phyloP scores from a whole-genome alignment of 2,797 vertebrate species.

The Bovichtus diacanthus region DNA sequence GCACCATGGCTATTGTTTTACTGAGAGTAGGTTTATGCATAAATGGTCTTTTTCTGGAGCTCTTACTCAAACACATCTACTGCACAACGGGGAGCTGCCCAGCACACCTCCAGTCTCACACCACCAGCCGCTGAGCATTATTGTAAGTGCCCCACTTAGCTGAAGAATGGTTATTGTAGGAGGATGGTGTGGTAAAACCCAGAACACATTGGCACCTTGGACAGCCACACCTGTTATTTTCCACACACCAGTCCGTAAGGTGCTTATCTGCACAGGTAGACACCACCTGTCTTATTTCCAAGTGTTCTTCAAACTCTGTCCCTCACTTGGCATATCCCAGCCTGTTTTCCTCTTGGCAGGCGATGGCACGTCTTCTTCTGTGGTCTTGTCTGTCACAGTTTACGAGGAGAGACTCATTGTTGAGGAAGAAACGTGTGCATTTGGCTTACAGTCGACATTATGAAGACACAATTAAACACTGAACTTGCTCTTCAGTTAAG shows the following conservation, averaged over 20 bases:
- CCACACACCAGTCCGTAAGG: not conserved
- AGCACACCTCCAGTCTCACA: not conserved
- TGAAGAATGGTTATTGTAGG: not conserved
- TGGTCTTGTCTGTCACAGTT: not conserved
- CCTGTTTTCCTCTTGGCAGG: constrained; percentile 5
- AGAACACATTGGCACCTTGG: not conserved
- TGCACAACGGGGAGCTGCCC: not conserved
- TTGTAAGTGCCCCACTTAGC: not conserved
- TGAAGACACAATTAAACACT: not conserved
- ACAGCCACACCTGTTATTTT: constrained; percentile 18
- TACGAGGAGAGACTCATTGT: constrained; percentile 12
- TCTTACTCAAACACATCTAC: constrained; percentile 5
- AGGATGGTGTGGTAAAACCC: not conserved
- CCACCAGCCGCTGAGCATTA: not conserved
- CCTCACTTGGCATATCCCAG: not conserved
- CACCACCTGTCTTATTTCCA: constrained; percentile 6
- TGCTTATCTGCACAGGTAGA: constrained; percentile 12
- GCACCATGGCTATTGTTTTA: not conserved
- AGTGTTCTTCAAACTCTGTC: not conserved
- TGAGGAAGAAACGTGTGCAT: not conserved
- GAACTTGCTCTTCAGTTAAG: not conserved
- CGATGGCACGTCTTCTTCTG: not conserved
- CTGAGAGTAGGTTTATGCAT: not conserved
- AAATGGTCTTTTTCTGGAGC: constrained; percentile 12
- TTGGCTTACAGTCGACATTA: not conserved